phyloP scores from a whole-genome alignment of 2,797 vertebrate genomes.

The Limosa lapponica region DNA sequence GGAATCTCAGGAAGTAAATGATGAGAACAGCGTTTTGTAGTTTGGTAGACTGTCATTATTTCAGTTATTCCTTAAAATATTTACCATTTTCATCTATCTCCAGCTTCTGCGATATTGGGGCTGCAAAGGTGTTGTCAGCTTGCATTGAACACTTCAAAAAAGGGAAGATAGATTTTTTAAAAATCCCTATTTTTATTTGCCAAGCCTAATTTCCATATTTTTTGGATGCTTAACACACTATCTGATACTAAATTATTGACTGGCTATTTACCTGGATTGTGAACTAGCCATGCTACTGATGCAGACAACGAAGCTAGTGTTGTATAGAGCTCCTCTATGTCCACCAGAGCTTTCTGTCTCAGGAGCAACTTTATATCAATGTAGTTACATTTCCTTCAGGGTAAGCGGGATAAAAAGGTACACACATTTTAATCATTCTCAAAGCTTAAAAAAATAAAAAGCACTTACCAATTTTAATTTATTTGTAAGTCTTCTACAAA shows the following conservation, averaged over 20 bases:
- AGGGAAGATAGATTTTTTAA: background rate
- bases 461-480: background rate
- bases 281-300: background rate
- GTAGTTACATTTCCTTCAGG: background rate
- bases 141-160: background rate
- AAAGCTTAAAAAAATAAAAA: conserved; percentile 9
- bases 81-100: background rate
- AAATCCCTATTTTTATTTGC: background rate
- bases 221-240: background rate
- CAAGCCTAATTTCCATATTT: background rate
- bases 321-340: background rate
- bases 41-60: background rate
- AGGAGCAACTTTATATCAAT: background rate
- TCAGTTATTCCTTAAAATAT: background rate
- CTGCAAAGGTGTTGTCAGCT: background rate
- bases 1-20: background rate
- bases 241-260: background rate
- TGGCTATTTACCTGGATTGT: background rate
- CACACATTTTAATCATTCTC: background rate
- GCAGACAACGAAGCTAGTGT: background rate
- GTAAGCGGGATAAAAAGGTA: background rate
- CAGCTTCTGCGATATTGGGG: background rate
- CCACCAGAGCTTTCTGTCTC: background rate
- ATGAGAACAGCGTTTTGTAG: background rate
- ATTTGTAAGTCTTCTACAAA: background rate